Percentiles rank a stretch among this genome's conserved stretches.
phyloP scores from a whole-genome alignment of 2,113 vertebrate genomes.

The Cololabis saira region DNA sequence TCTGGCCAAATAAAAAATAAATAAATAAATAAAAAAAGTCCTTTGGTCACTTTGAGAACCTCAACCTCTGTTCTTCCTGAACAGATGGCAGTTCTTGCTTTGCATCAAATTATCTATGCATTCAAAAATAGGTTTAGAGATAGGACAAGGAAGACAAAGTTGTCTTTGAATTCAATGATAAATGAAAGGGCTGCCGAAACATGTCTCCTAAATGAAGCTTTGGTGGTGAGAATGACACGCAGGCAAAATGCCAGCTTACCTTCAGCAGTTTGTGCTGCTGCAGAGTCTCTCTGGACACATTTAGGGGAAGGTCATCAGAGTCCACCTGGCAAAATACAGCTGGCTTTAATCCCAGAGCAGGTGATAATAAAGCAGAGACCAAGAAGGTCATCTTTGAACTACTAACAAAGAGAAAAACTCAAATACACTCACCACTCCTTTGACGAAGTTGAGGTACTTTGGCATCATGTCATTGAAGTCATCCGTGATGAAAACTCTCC shows the following conservation, averaged over 20 bases:
- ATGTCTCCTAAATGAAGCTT: too few relatives aligned
- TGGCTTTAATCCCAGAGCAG: slow-evolving; percentile 7
- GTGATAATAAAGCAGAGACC: not conserved
- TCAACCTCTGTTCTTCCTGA: too few relatives aligned
- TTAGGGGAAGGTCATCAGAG: slow-evolving; percentile 97
- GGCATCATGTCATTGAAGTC: slow-evolving; percentile 99
- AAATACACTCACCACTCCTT: slow-evolving; percentile 87
- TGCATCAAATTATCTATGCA: too few relatives aligned
- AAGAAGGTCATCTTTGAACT: not conserved
- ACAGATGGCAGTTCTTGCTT: too few relatives aligned
- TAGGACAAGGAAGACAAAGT: too few relatives aligned
- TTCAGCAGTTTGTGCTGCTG: slow-evolving; percentile 98
- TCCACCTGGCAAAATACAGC: slow-evolving; percentile 85
- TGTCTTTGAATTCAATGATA: too few relatives aligned
- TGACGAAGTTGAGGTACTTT: slow-evolving; percentile 97
- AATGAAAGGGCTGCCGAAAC: too few relatives aligned
- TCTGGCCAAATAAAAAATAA: too few relatives aligned
- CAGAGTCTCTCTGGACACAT: slow-evolving; percentile 97
- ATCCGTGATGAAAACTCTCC: slow-evolving; percentile 98
- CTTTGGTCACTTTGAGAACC: too few relatives aligned
- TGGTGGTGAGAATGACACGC: too few relatives aligned
- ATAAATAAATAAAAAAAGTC: too few relatives aligned
- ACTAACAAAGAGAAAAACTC: not conserved
- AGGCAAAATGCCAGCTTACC: slow-evolving; percentile 73
- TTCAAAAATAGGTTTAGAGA: too few relatives aligned